Conservation (phyloP, 2,113 vertebrate genomes). For the Cariama cristata region DNA sequence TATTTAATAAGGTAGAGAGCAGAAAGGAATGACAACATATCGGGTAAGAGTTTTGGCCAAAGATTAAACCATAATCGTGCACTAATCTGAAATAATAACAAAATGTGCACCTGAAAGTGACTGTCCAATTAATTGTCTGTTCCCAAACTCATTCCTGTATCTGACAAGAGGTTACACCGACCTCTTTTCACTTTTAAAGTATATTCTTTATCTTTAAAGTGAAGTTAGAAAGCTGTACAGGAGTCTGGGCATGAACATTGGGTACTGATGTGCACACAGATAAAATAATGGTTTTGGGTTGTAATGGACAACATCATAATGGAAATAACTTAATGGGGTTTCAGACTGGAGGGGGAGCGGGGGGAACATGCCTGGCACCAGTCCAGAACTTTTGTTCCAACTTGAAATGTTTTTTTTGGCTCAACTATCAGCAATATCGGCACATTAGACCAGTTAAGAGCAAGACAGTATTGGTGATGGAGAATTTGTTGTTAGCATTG, state of each 20-base stretch:
- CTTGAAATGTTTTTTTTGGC: not conserved
- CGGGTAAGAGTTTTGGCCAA: not conserved
- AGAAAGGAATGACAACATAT: not conserved
- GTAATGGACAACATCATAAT: rapidly evolving
- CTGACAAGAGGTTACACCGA: not conserved
- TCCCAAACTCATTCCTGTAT: not conserved
- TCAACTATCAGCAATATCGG: not conserved
- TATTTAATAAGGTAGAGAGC: not conserved
- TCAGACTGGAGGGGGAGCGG: not conserved
- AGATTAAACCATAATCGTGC: not conserved
- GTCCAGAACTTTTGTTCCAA: not conserved
- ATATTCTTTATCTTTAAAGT: not conserved
- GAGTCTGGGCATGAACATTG: not conserved
- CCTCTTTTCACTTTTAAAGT: not conserved
- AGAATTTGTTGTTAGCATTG: not conserved
- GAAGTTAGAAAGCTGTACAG: not conserved
- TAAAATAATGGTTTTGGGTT: not conserved
- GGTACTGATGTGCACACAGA: not conserved
- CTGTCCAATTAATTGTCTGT: not conserved
- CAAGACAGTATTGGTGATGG: not conserved
- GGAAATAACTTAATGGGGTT: not conserved
- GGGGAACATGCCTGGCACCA: not conserved
- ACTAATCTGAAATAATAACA: not conserved
- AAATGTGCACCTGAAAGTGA: not conserved
- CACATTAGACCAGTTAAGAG: not conserved